phyloP scores from a whole-genome alignment of 2,888 invertebrate genomes.

The Eupeodes luniger region DNA sequence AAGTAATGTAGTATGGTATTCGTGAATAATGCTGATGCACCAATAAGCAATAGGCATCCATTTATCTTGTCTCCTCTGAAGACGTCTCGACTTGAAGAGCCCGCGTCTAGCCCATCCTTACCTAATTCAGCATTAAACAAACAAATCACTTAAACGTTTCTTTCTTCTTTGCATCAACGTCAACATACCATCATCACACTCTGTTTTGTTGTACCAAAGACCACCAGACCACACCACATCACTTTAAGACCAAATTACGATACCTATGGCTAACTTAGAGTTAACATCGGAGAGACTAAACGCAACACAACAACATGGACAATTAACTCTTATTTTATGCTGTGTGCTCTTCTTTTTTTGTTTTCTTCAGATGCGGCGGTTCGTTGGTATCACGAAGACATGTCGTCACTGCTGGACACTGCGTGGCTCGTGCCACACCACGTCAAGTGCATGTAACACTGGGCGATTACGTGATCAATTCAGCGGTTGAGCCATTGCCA shows the following conservation, averaged over 20 bases:
- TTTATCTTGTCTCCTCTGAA: constrained; percentile 11
- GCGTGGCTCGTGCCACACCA: constrained; percentile 95
- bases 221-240: background rate
- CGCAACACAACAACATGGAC: constrained; percentile 11
- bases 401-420: constrained; percentile 97
- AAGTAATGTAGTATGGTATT: background rate
- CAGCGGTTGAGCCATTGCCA: constrained; percentile 94
- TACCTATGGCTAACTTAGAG: too few species aligned
- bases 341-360: constrained; percentile 59
- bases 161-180: constrained; percentile 14
- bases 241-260: background rate
- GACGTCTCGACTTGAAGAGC: too few species aligned
- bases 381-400: constrained; percentile 95
- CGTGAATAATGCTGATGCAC: constrained; percentile 36
- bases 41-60: constrained; percentile 21
- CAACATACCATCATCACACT: background rate
- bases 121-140: constrained; percentile 16
- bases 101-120: background rate
- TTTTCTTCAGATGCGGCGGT: constrained; percentile 91
- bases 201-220: too few species aligned
- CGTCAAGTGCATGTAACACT: constrained; percentile 94
- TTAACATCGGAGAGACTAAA: too few species aligned
- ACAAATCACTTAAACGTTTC: constrained; percentile 34
- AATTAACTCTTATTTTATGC: constrained; percentile 58
- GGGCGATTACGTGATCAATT: constrained; percentile 96